Evolutionary conservation across 2,113 vertebrate genomes (phyloP).

Genomic region (Tympanuchus pallidicinctus): DNA sequence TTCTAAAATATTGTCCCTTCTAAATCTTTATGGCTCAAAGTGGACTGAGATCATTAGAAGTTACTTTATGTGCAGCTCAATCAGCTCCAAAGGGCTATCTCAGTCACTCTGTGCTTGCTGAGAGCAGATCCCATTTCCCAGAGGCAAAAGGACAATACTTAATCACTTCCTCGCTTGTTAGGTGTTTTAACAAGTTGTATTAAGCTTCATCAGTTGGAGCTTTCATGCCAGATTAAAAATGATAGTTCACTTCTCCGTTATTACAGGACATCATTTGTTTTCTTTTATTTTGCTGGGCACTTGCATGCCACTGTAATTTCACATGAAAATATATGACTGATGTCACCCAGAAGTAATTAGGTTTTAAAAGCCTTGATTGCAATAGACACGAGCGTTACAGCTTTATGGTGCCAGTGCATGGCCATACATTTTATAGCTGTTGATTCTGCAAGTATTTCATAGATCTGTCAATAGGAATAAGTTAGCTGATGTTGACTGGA

Average conservation of each 20-base stretch:
- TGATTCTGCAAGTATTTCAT: constrained; percentile 75
- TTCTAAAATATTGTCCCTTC: constrained; percentile 73
- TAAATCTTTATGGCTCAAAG: constrained; percentile 75
- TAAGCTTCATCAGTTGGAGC: constrained; percentile 64
- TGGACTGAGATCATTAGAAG: constrained; percentile 71
- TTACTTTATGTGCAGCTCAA: constrained; percentile 65
- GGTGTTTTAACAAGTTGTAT: constrained; percentile 74
- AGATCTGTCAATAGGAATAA: constrained; percentile 75
- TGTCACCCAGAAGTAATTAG: constrained; percentile 76
- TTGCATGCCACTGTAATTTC: constrained; percentile 63
- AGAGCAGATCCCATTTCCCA: constrained; percentile 62
- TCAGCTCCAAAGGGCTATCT: constrained; percentile 59
- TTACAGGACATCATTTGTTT: constrained; percentile 71
- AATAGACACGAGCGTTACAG: constrained; percentile 43
- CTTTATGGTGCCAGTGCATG: constrained; percentile 58
- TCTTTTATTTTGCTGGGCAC: constrained; percentile 66
- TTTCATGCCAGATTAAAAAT: constrained; percentile 72
- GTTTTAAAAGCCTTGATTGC: constrained; percentile 76
- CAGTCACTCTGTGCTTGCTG: constrained; percentile 13
- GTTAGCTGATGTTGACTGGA: constrained; percentile 57
- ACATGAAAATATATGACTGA: constrained; percentile 72
- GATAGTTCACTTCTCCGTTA: constrained; percentile 64
- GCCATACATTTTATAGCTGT: constrained; percentile 59
- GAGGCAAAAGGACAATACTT: constrained; percentile 65
- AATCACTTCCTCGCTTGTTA: constrained; percentile 72